These are phyloP conservation scores for Drosophila takahashii DNA, from an alignment of 1,140 invertebrate genomes.

Conservation along the genomic window DNA sequence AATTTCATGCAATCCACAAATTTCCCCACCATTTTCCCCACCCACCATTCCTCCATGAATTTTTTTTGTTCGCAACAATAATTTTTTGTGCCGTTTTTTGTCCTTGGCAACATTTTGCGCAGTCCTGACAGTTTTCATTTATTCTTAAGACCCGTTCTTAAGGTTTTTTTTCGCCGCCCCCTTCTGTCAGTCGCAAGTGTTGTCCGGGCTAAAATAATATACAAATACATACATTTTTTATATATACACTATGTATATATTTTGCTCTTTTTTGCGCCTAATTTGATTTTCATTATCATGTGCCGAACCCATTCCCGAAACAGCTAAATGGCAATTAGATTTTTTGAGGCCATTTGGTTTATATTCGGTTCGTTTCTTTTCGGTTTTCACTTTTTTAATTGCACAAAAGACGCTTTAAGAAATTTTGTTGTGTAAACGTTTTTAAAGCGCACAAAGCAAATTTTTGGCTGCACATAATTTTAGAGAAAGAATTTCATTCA, in stretches of 20 bases:
- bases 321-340: conserved; percentile 78
- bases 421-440: conserved; percentile 27
- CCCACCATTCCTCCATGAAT: conserved; percentile 17
- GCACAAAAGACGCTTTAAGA: conserved; percentile 54
- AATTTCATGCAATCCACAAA: conserved; percentile 69
- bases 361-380: conserved; percentile 43
- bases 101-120: conserved; percentile 64
- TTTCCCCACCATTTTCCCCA: conserved; percentile 33
- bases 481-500: conserved; percentile 28
- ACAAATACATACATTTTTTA: conserved; percentile 29
- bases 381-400: conserved; percentile 31
- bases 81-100: conserved; percentile 48
- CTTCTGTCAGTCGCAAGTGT: conserved; percentile 74
- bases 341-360: conserved; percentile 76
- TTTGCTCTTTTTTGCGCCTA: conserved; percentile 59
- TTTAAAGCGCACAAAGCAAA: conserved; percentile 40
- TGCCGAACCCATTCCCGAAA: conserved; percentile 52
- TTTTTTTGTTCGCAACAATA: conserved; percentile 41
- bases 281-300: conserved; percentile 79
- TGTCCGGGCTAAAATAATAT: conserved; percentile 57
- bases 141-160: conserved; percentile 60
- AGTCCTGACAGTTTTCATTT: conserved; percentile 70
- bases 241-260: conserved; percentile 14
- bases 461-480: conserved; percentile 32
- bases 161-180: conserved; percentile 18